Evolutionary conservation across 1,140 invertebrate genomes (phyloP), one percentile per base, ranked within the genome.

Genomic region (Pristionchus pacificus): DNA sequence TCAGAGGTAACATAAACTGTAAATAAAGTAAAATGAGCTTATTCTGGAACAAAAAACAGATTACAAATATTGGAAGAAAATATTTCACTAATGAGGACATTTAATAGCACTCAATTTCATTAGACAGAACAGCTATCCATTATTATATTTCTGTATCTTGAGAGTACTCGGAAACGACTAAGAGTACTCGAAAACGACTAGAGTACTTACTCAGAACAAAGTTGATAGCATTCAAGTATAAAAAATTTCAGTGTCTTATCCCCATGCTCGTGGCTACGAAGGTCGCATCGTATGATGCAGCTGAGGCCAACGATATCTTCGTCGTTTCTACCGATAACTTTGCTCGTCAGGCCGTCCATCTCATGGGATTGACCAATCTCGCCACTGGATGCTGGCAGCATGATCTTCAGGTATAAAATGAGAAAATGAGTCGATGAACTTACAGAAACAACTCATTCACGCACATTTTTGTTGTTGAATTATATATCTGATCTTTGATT

Each of bases 251-350:
- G 70, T 84, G 82, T 64, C 66, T 82, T 15, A 77, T 82, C n/a
- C 80, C 80, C 24, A 61, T 80, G 28, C 60, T 82, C 2, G 80
- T 82, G 24, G 83, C 83, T 19, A 82, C 80, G 1, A 82, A 82
- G 68, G 76, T 83, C 15, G 81, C 80, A 24, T 80, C 76, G 1
- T 82, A 84, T 67, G 80, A 83, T 30, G 57, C 30, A 6, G 60
- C 71, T 49, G 80, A 84, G 60, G 77, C 82, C 2, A 83, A 82
- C 58, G 67, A 80, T 33, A 68, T 82, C 33, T 77, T 77, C 25
- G 82, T 84, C 13, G 68, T 82, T 32, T 72, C 78, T 32, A 60
- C 80, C 0, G 66, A 82, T 32, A 80, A 77, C 24, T 82, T 74
- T 70, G 80, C 80, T 0, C 60, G 68, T 68, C 77, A 82, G 59